Conservation (phyloP, 2,888 invertebrate species). For the Agrotis exclamationis region DNA sequence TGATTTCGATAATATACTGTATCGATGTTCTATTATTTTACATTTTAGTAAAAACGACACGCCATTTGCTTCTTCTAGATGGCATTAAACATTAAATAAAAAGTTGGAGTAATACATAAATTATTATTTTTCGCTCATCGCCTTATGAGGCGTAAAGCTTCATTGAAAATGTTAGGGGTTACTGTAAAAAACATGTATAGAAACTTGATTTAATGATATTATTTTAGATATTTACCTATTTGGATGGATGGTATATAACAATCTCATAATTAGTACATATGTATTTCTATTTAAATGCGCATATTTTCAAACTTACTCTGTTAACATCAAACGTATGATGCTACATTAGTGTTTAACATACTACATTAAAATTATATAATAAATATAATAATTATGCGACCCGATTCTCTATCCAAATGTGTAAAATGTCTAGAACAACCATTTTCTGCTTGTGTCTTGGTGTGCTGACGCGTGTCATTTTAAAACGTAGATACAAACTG, state of each 20-base stretch:
- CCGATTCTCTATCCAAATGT: slow-evolving; percentile 51
- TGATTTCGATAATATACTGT: slow-evolving; percentile 43
- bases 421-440: slow-evolving; percentile 55
- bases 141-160: slow-evolving; percentile 17
- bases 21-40: slow-evolving; percentile 54
- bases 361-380: slow-evolving; percentile 11
- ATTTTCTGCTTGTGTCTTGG: slow-evolving; percentile 37
- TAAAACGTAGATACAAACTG: slow-evolving; percentile 48
- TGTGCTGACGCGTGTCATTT: slow-evolving; percentile 15
- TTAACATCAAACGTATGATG: slow-evolving; percentile 8
- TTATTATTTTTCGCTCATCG: slow-evolving; percentile 24
- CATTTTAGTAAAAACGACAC: slow-evolving; percentile 54
- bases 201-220: slow-evolving; percentile 62
- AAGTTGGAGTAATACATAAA: slow-evolving; percentile 44
- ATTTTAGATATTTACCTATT: slow-evolving; percentile 57
- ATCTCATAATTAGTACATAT: slow-evolving; percentile 19
- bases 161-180: slow-evolving; percentile 50
- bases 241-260: slow-evolving; percentile 40
- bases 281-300: slow-evolving; percentile 8
- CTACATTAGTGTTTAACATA: slow-evolving; percentile 12
- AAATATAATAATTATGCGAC: not conserved
- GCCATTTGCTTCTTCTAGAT: slow-evolving; percentile 47
- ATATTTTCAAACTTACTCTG: slow-evolving; percentile 23
- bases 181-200: slow-evolving; percentile 66
- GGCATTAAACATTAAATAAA: slow-evolving; percentile 45